Base-by-base conservation (phyloP, 2,113 vertebrate genomes). In the Tachysurus vachellii region DNA sequence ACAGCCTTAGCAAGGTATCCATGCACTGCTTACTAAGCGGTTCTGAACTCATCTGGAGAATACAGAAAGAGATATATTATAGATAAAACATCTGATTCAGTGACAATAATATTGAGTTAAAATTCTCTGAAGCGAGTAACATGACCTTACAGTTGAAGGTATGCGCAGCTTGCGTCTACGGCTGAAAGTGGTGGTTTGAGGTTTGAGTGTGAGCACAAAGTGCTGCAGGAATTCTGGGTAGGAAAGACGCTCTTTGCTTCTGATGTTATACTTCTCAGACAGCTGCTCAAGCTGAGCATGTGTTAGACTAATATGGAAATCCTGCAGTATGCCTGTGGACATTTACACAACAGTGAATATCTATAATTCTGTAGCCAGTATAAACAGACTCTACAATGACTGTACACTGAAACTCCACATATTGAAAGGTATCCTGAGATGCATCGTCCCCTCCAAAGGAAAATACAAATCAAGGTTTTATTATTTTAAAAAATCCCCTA, bases 211-310 rank as follows among this genome's bases (percentile, higher is more conserved):
- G 3, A 96, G 93, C 16, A 95, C 88, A 3, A 92, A 92, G 80
- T 93, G 94, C 70, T 93, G 94, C 36, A 96, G 88, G 89, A 96
- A 96, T 80, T 93, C 89, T 0, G 80, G 92, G 87, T 95, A 96
- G 0, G 94, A 93, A 75, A 96, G 90, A 0, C 13, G 89, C 28
- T 94, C 92, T 0, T 90, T 92, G 71, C 66, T 92, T 81, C 83
- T 93, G 17, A 94, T 80, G 73, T 86, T 86, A 62, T 84, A 89
- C 77, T 90, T 96, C 17, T 44, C 9, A 6, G 88, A 62, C 17
- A 96, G 92, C 87, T 92, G 91, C 42, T 94, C 93, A 4, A 93
- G 62, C 88, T 97, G 95, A 44, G 91, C 88, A 71, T 75, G 68
- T 28, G 66, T 94, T 73, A 96, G 57, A 54, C 88, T 86, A 86